A percentile compares a stretch with the other conserved stretches of the same genome.
Evolutionary conservation across 2,888 invertebrate species (phyloP).

Genomic region (Lymantria monacha): DNA sequence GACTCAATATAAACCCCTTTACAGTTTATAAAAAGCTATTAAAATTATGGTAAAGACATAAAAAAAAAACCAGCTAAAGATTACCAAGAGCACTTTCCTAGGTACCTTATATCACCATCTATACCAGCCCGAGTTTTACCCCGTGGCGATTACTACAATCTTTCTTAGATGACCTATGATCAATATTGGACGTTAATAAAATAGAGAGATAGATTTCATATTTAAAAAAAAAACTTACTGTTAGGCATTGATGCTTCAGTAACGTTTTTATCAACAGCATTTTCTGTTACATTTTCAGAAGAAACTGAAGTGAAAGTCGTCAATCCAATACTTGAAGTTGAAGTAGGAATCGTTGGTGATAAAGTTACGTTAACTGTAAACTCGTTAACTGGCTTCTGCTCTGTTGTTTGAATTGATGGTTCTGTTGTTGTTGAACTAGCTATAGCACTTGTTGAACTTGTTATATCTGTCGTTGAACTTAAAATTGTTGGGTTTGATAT

Average conservation of each 20-base stretch:
- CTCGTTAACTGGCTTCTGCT: slow-evolving; percentile 45
- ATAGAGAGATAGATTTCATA: too few species aligned
- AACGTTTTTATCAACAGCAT: slow-evolving; percentile 31
- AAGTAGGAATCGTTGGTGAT: slow-evolving; percentile 51
- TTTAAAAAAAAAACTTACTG: slow-evolving; percentile 13
- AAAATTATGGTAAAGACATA: too few species aligned
- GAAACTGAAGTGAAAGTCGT: slow-evolving; percentile 46
- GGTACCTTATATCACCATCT: too few species aligned
- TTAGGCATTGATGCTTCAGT: slow-evolving; percentile 18
- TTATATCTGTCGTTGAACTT: slow-evolving; percentile 8
- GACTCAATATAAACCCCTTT: too few species aligned
- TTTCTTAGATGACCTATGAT: neutral
- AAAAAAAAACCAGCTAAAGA: too few species aligned
- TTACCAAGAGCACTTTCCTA: too few species aligned
- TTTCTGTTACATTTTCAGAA: slow-evolving; percentile 36
- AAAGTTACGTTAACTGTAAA: slow-evolving; percentile 68
- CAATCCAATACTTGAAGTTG: slow-evolving; percentile 46
- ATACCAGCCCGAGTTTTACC: too few species aligned
- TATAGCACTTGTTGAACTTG: slow-evolving; percentile 2
- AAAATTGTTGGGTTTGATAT: neutral
- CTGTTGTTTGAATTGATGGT: slow-evolving; percentile 14
- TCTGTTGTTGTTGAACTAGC: slow-evolving; percentile 12
- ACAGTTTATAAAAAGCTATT: too few species aligned
- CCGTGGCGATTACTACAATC: too few species aligned
- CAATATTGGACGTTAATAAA: neutral